phyloP scores from a whole-genome alignment of 2,113 vertebrate genomes.

The Mystacornis crossleyi region DNA sequence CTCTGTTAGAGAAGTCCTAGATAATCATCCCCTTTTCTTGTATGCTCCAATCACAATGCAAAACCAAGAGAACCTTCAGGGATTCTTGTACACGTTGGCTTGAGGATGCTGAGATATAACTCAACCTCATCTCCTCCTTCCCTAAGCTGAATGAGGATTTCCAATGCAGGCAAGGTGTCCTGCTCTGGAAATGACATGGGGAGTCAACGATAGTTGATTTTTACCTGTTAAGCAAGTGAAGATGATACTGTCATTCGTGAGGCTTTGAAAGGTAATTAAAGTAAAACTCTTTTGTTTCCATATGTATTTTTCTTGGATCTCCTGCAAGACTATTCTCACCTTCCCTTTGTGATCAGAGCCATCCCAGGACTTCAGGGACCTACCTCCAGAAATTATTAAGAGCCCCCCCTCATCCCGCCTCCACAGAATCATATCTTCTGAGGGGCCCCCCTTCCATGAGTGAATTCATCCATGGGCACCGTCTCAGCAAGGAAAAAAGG shows the following conservation, averaged over 20 bases:
- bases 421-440: slow-evolving; percentile 83
- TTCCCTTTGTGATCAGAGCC: slow-evolving; percentile 87
- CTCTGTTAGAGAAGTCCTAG: slow-evolving; percentile 28
- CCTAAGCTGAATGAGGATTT: slow-evolving; percentile 29
- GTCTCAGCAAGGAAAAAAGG: slow-evolving; percentile 85
- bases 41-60: slow-evolving; percentile 28
- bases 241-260: slow-evolving; percentile 71
- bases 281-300: slow-evolving; percentile 85
- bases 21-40: slow-evolving; percentile 6
- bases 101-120: not conserved
- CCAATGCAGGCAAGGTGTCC: slow-evolving; percentile 12
- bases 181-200: slow-evolving; percentile 45
- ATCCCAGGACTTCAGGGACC: slow-evolving; percentile 84
- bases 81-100: not conserved
- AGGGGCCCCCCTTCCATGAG: slow-evolving; percentile 81
- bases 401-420: slow-evolving; percentile 78
- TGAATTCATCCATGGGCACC: slow-evolving; percentile 83
- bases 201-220: slow-evolving; percentile 22
- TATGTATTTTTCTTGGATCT: slow-evolving; percentile 85
- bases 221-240: slow-evolving; percentile 60
- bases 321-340: slow-evolving; percentile 87
- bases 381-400: slow-evolving; percentile 83
- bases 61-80: not conserved
- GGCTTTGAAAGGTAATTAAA: slow-evolving; percentile 82
- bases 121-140: slow-evolving; percentile 32